Conservation (phyloP, 2,113 vertebrate species). For the Junco hyemalis region DNA sequence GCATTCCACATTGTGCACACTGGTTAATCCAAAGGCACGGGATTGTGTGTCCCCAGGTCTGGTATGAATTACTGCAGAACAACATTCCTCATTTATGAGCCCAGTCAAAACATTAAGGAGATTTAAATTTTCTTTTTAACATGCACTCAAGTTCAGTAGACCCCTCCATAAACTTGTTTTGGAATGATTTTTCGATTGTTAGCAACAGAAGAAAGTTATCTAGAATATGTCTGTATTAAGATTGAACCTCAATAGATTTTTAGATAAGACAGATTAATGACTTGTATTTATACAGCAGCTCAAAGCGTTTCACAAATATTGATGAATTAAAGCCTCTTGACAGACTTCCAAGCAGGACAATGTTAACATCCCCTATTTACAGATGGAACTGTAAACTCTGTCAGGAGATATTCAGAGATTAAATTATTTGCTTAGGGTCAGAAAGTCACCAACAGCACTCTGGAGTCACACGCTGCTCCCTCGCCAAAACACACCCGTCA, state of each 20-base stretch:
- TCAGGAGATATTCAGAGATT: constrained; percentile 44
- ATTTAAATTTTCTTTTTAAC: constrained; percentile 10
- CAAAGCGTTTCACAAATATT: constrained; percentile 44
- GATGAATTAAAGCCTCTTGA: constrained; percentile 47
- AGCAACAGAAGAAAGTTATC: neutral
- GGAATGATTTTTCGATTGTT: neutral
- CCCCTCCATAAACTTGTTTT: neutral
- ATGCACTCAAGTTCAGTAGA: neutral
- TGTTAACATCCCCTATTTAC: constrained; percentile 42
- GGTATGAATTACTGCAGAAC: constrained; percentile 17
- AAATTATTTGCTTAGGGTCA: constrained; percentile 52
- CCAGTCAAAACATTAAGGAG: constrained; percentile 11
- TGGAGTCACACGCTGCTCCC: neutral
- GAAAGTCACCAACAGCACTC: neutral
- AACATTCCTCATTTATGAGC: constrained; percentile 32
- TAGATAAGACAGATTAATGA: constrained; percentile 8
- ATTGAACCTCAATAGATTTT: neutral
- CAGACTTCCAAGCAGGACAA: constrained; percentile 28
- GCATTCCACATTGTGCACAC: neutral
- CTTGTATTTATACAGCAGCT: neutral
- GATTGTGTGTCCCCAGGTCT: neutral
- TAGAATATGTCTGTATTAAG: neutral
- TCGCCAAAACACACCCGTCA: neutral
- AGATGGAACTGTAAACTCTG: constrained; percentile 48
- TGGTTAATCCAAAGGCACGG: neutral